Evolutionary conservation across 2,888 invertebrate species (phyloP).

Genomic region (Tipula vernalis): DNA sequence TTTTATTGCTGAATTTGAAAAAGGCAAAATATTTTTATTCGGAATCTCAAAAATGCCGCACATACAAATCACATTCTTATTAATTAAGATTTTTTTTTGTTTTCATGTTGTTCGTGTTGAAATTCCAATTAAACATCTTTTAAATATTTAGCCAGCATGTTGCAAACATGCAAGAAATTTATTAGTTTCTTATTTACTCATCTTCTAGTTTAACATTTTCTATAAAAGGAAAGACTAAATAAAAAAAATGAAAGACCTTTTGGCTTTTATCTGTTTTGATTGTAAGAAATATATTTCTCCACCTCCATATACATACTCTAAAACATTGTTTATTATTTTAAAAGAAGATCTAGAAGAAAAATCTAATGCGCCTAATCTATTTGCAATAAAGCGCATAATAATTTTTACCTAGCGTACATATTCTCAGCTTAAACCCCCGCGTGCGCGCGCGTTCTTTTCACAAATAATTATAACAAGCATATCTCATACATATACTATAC

Average conservation of each 20-base stretch:
- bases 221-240: not conserved
- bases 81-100: not conserved
- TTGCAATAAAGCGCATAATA: not conserved
- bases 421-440: not conserved
- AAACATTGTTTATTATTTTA: not conserved
- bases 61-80: not conserved
- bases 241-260: not conserved
- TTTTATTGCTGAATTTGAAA: too few species aligned
- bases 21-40: too few species aligned
- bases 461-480: not conserved
- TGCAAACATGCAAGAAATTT: not conserved
- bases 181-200: not conserved
- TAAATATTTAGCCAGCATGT: slow-evolving; percentile 4
- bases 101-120: not conserved
- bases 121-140: not conserved
- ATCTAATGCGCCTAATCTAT: not conserved
- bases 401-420: not conserved
- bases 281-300: not conserved
- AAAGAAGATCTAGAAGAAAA: not conserved
- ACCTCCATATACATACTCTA: not conserved
- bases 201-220: not conserved
- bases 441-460: not conserved
- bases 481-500: not conserved
- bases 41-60: not conserved
- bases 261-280: not conserved